Conservation (phyloP, 2,888 invertebrate genomes). For the Thymelicus sylvestris region DNA sequence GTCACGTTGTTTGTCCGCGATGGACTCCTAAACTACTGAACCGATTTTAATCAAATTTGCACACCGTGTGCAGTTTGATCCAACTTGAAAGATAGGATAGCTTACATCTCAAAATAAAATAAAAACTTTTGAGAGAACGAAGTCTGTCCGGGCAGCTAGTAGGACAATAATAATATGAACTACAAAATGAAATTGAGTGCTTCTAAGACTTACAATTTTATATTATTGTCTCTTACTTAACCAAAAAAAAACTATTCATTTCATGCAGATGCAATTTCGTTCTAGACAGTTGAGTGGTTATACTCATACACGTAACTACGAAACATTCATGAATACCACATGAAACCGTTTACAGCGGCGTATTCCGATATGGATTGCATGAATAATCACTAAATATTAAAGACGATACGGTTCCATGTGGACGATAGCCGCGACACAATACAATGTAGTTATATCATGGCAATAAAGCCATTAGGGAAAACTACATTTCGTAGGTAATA, state of each 20-base stretch:
- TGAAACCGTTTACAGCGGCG: constrained; percentile 8
- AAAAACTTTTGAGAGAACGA: too few relatives aligned
- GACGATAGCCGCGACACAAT: background rate
- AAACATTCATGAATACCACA: constrained; percentile 7
- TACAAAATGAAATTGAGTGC: too few relatives aligned
- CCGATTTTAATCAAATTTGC: too few relatives aligned
- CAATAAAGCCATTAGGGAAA: background rate
- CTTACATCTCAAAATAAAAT: too few relatives aligned
- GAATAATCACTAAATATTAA: constrained; percentile 11
- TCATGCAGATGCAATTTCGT: background rate
- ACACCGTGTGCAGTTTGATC: too few relatives aligned
- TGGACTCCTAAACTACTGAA: too few relatives aligned
- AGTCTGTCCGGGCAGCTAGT: too few relatives aligned
- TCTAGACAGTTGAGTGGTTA: background rate
- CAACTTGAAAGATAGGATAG: too few relatives aligned
- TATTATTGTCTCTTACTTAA: background rate
- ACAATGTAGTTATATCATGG: background rate
- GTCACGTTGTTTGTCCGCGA: too few relatives aligned
- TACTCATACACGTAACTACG: background rate
- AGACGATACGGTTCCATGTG: background rate
- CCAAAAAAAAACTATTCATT: constrained; percentile 1
- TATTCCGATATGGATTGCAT: constrained; percentile 7
- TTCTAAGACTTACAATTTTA: too few relatives aligned
- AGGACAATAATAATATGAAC: too few relatives aligned
- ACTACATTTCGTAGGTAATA: too few relatives aligned